These are phyloP conservation scores for Silurus aristotelis DNA, from an alignment of 2,797 vertebrate species.

Conservation along the genomic window DNA sequence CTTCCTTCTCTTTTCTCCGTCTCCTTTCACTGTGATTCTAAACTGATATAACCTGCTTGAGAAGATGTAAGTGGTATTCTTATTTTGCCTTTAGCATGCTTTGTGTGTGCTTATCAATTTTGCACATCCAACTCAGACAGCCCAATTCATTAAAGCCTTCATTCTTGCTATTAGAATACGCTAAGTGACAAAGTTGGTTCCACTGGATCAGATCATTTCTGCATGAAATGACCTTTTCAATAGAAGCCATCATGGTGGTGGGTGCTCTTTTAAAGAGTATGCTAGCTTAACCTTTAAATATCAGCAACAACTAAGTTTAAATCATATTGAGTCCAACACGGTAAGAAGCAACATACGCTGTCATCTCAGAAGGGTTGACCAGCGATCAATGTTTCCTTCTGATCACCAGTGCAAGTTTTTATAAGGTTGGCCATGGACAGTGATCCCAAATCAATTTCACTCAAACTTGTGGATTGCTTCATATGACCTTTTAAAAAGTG, in stretches of 20 bases:
- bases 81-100: neutral
- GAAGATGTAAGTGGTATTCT: neutral
- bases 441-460: conserved; percentile 1
- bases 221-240: conserved; percentile 33
- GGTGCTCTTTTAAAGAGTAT: conserved; percentile 26
- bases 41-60: conserved; percentile 4
- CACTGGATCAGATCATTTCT: conserved; percentile 22
- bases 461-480: neutral
- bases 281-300: conserved; percentile 52
- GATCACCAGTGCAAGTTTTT: neutral
- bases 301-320: conserved; percentile 33
- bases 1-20: neutral
- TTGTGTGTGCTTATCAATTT: conserved; percentile 8
- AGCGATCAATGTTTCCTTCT: neutral
- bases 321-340: conserved; percentile 23
- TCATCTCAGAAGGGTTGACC: neutral
- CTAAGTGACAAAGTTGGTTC: neutral
- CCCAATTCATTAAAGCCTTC: conserved; percentile 14
- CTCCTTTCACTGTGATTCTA: neutral
- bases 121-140: neutral
- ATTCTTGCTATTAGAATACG: conserved; percentile 19
- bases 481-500: neutral
- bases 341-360: neutral
- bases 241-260: conserved; percentile 11
- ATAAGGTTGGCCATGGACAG: neutral